These are phyloP conservation scores for Lepus europaeus DNA, from an alignment of 2,113 vertebrate genomes.

Conservation along the genomic window DNA sequence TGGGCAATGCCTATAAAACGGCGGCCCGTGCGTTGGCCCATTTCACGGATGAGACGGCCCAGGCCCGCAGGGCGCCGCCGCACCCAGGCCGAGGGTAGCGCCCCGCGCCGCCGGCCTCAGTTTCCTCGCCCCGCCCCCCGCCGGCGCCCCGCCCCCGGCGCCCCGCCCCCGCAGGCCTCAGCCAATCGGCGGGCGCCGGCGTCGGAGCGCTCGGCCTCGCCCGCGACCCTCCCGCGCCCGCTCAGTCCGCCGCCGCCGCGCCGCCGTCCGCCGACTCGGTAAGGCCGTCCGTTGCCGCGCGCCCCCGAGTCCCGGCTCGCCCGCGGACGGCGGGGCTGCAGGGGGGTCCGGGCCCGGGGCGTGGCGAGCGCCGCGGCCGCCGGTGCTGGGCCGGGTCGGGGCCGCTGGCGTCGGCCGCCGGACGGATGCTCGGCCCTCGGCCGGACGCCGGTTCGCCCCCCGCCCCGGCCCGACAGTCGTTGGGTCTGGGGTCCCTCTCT, in stretches of 20 bases:
- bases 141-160: not conserved
- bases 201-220: not conserved
- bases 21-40: not conserved
- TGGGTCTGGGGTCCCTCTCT: not conserved
- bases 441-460: not conserved
- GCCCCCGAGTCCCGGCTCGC: too few species aligned
- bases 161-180: not conserved
- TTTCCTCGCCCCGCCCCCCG: not conserved
- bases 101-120: not conserved
- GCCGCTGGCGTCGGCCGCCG: not conserved
- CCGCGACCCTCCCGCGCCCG: conserved; percentile 31
- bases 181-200: conserved; percentile 58
- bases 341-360: not conserved
- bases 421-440: conserved; percentile 55
- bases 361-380: not conserved
- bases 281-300: conserved; percentile 52
- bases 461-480: not conserved
- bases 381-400: not conserved
- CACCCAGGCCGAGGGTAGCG: too few species aligned
- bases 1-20: not conserved
- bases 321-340: too few species aligned
- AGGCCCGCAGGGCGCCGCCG: not conserved
- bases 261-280: conserved; percentile 48
- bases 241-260: not conserved
- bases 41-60: conserved; percentile 23